A percentile compares a stretch with the other conserved stretches of the same genome.
These are phyloP conservation scores for Anarsia innoxiella DNA, from an alignment of 2,888 invertebrate genomes.

Conservation along the genomic window DNA sequence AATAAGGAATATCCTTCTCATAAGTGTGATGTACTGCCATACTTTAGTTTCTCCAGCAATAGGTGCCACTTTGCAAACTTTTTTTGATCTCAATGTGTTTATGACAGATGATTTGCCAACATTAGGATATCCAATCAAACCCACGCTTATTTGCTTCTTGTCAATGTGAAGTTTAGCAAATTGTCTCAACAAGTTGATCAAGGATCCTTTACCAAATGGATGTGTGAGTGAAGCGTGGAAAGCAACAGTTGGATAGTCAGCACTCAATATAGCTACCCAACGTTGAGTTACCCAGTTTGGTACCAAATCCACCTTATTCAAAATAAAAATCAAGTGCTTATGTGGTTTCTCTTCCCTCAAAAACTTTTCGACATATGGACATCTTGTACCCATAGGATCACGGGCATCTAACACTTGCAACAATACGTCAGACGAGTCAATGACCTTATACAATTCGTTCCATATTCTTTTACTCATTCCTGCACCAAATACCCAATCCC, in stretches of 20 bases:
- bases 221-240: conserved; percentile 99
- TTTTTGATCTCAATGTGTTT: conserved; percentile 95
- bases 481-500: conserved; percentile 96
- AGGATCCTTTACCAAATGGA: conserved; percentile 97
- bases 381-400: conserved; percentile 97
- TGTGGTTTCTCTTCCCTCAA: conserved; percentile 95
- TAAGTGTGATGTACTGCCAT: conserved; percentile 99
- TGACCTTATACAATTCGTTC: conserved; percentile 99
- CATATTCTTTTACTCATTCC: conserved; percentile 98
- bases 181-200: conserved; percentile 96
- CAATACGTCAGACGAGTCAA: conserved; percentile 98
- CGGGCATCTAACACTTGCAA: conserved; percentile 97
- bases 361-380: conserved; percentile 93
- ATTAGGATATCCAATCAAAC: conserved; percentile 99
- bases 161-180: conserved; percentile 96
- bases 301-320: conserved; percentile 97
- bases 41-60: conserved; percentile 98
- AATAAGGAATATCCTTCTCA: conserved; percentile 96
- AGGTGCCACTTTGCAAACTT: conserved; percentile 99
- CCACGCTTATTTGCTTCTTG: conserved; percentile 98
- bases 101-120: conserved; percentile 99
- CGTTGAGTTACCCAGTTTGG: conserved; percentile 99
- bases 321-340: conserved; percentile 96
- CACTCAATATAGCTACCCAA: conserved; percentile 96
- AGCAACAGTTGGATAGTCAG: conserved; percentile 97